Percentiles rank a stretch among this genome's conserved stretches.
These are phyloP conservation scores for Zonitis immaculata DNA, from an alignment of 2,888 invertebrate genomes.

Conservation along the genomic window DNA sequence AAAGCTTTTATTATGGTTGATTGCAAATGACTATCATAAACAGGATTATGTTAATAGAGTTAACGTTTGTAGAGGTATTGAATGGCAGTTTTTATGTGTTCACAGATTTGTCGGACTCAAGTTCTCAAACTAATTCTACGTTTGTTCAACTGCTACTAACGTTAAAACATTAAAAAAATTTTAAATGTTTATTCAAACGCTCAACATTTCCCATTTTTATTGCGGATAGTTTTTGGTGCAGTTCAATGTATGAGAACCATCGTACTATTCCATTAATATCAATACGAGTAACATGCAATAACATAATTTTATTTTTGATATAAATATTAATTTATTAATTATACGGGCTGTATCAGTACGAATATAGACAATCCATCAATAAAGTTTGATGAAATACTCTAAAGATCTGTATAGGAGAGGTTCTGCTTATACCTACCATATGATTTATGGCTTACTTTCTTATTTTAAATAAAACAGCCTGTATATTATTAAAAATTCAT, in stretches of 20 bases:
- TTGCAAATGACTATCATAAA: conserved; percentile 2
- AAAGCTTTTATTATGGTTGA: neutral
- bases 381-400: too few species aligned
- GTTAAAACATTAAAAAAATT: neutral
- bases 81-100: conserved; percentile 5
- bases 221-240: neutral
- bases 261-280: neutral
- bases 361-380: too few species aligned
- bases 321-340: too few species aligned
- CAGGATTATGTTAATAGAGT: conserved; percentile 5
- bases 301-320: too few species aligned
- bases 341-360: too few species aligned
- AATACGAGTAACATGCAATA: neutral
- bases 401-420: too few species aligned
- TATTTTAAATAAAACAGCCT: too few species aligned
- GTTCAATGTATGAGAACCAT: neutral
- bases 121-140: conserved; percentile 3
- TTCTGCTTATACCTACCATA: too few species aligned
- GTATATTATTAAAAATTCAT: too few species aligned
- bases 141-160: neutral
- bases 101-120: neutral
- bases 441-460: too few species aligned
- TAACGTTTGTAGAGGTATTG: neutral
- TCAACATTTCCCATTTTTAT: neutral
- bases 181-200: conserved; percentile 4